Evolutionary conservation across 2,797 vertebrate species (phyloP).

Genomic region (Tarsius wallacei): DNA sequence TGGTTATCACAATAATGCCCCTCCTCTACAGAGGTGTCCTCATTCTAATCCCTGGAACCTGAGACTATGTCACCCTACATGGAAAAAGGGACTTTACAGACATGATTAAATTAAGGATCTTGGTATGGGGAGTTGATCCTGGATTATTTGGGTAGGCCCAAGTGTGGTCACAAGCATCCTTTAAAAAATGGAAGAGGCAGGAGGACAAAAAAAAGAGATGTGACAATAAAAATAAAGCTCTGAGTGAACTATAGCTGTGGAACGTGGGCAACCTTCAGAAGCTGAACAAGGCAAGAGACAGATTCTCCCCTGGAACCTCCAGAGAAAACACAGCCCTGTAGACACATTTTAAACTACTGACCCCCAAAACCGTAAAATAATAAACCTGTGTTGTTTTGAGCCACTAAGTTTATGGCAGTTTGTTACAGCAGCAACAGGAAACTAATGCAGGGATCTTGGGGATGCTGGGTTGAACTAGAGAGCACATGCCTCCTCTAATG

Average conservation of each 20-base stretch:
- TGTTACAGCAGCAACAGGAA: slow-evolving; percentile 6
- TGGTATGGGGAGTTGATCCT: not conserved
- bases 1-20: not conserved
- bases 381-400: not conserved
- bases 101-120: not conserved
- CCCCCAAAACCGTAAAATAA: not conserved
- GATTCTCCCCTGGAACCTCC: not conserved
- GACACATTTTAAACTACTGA: not conserved
- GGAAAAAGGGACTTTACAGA: not conserved
- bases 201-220: not conserved
- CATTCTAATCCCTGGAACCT: not conserved
- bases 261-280: not conserved
- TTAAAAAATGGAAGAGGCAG: not conserved
- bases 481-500: not conserved
- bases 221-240: not conserved
- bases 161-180: not conserved
- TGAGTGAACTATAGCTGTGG: not conserved
- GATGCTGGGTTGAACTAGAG: not conserved
- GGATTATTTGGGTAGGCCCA: not conserved
- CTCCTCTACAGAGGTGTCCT: not conserved
- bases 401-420: not conserved
- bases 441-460: not conserved
- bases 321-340: not conserved
- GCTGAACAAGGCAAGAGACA: not conserved
- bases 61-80: not conserved